Base-by-base conservation (phyloP, 1,140 invertebrate genomes). In the Amyelois transitella region DNA sequence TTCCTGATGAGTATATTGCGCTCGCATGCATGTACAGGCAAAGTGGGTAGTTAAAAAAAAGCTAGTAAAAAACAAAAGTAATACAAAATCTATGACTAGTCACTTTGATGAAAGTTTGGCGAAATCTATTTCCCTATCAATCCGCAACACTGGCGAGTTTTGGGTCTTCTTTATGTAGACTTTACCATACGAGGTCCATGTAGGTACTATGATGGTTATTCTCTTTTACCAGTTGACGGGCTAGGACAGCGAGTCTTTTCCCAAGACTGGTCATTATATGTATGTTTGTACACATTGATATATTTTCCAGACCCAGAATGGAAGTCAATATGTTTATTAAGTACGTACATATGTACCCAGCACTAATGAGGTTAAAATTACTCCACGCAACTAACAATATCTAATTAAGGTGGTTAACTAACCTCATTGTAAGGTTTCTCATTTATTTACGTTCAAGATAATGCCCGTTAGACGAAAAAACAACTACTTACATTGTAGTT, bases 141-240 rank as follows among this genome's bases (percentile, higher is more conserved):
- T 47, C 2, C 38, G 21, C 10, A 54, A n/a, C 6, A 43, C 53
- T 10, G 53, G 18, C 17, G 53, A 55, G 17, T 55, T 28, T 22
- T 49, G 45, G 6, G 45, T 21, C 19, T 55, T 50, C 18, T 21
- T 48, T 18, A 55, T 12, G 7, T 25, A 55, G 17, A 55, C 19
- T 43, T 55, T 55, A 12, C 53, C 53, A 14, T 49, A 55, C 10
- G 47, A 50, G 14, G 45, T 55, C 53, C 53, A 55, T 8, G 18
- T n/a, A n/a, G n/a, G n/a, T 43, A 19, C 53, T 55, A 14, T 49
- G 6, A 19, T 49, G 43, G 24, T 49, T 38, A 19, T 54, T n/a
- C 1, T 49, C 19, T 10, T 49, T 49, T 12, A 50, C 28, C 6
- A 49, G 43, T 43, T 55, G 45, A 20, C 45, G 25, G 4, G 53